Evolutionary conservation across 2,888 invertebrate species (phyloP), one percentile per base, ranked within the genome.

Genomic region (Drepanosiphum platanoidis): DNA sequence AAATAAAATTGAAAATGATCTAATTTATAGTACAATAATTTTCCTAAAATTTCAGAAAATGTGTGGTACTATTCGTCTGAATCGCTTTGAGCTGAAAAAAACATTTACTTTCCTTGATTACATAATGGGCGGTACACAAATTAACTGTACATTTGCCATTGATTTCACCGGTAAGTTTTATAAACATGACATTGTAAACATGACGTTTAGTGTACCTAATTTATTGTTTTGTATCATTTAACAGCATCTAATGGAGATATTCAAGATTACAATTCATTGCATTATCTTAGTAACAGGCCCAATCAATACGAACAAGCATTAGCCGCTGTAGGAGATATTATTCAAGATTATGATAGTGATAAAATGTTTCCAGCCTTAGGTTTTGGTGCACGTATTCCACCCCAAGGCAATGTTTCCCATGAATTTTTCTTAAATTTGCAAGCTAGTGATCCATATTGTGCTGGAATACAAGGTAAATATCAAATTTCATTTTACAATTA

Each of bases 51-150:
- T 83, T 58, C 66, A 84, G 84, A 84, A 68, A 84, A 84, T 39
- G 75, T 68, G 9, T 68, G 84, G 84, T 15, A 84, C 46, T 58
- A 52, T 84, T 34, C 86, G 52, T 61, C 82, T 80, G 75, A 87
- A 86, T 86, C 61, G 42, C 77, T 87, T 83, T 79, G 87, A 86
- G 30, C 32, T 80, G 9, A 78, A 87, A 71, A 88, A 88, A 86
- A 88, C 90, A 5, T 89, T 89, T 88, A 90, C 92, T 7, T 93
- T 93, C 88, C 88, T 93, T 86, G 93, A 93, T 88, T 93, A 91
- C 88, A 91, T 93, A 78, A 90, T 90, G 86, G 91, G 91, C 79
- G 92, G 92, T 22, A 90, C 90, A 34, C 90, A 91, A 87, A 89
- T 91, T 61, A 89, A 90, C 87, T 91, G 90, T 87, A 90, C 90